phyloP scores from a whole-genome alignment of 2,797 vertebrate species.

The Takifugu rubripes region DNA sequence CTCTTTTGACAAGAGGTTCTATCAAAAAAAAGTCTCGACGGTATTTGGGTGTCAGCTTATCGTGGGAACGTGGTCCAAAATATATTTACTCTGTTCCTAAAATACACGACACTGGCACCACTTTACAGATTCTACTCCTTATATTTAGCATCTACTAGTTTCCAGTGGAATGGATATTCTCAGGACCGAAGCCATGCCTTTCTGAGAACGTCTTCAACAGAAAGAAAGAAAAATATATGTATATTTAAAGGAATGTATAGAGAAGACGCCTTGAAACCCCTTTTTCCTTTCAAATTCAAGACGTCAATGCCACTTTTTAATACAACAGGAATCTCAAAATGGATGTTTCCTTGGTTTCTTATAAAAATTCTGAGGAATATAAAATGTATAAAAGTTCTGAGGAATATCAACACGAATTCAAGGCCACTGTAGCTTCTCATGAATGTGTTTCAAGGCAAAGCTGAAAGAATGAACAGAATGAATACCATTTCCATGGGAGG shows the following conservation, averaged over 20 bases:
- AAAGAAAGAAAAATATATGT: neutral
- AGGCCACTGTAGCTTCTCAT: constrained; percentile 22
- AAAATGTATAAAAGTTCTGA: constrained; percentile 8
- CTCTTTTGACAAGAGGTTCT: neutral
- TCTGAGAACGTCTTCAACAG: no score
- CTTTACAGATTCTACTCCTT: no score
- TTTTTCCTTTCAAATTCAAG: constrained; percentile 27
- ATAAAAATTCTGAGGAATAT: constrained; percentile 11
- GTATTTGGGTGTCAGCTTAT: constrained; percentile 18
- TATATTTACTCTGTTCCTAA: no score
- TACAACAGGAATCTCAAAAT: neutral
- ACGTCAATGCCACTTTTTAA: constrained; percentile 15
- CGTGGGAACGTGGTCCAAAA: neutral
- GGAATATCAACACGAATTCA: constrained; percentile 17
- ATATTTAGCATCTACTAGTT: no score
- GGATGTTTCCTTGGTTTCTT: neutral
- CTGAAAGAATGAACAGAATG: constrained; percentile 12
- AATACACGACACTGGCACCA: no score
- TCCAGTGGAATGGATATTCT: no score
- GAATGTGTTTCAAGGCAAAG: constrained; percentile 13
- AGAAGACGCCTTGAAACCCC: constrained; percentile 13
- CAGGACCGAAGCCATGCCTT: no score
- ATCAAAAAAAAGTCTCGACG: constrained; percentile 6
- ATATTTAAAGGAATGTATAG: constrained; percentile 38
- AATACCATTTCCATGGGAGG: neutral